Conservation (phyloP, 2,797 vertebrate species). For the Oceanodroma leucorhoa region DNA sequence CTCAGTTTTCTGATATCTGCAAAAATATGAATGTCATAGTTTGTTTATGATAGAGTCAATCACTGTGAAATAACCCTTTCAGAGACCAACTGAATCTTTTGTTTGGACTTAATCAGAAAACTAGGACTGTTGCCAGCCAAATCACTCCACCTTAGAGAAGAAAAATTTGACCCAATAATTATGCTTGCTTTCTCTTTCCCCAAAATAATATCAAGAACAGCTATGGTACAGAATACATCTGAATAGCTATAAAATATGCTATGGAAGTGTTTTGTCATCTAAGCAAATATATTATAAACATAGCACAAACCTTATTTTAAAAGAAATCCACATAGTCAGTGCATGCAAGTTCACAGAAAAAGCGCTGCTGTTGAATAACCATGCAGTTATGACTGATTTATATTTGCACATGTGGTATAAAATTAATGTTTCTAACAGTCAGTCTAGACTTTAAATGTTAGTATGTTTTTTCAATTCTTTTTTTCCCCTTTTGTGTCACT, state of each 20-base stretch:
- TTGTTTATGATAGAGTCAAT: background rate
- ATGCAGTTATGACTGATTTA: background rate
- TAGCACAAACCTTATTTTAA: background rate
- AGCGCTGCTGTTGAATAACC: background rate
- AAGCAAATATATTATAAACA: background rate
- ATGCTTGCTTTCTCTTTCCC: background rate
- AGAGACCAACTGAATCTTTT: background rate
- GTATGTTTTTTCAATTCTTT: background rate
- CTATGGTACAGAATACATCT: background rate
- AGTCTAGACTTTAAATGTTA: background rate
- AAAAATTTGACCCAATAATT: background rate
- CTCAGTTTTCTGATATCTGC: background rate
- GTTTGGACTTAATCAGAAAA: background rate
- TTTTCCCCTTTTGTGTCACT: background rate
- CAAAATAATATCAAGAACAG: background rate
- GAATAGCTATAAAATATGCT: background rate
- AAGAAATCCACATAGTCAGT: background rate
- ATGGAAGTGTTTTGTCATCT: background rate
- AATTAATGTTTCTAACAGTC: background rate
- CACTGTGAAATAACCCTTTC: background rate
- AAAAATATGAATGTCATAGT: background rate
- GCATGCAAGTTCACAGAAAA: background rate
- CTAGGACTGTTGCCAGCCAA: background rate
- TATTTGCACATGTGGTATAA: background rate
- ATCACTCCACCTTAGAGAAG: background rate